These are phyloP conservation scores for Embiotoca jacksoni DNA, from an alignment of 2,113 vertebrate genomes.

Conservation along the genomic window DNA sequence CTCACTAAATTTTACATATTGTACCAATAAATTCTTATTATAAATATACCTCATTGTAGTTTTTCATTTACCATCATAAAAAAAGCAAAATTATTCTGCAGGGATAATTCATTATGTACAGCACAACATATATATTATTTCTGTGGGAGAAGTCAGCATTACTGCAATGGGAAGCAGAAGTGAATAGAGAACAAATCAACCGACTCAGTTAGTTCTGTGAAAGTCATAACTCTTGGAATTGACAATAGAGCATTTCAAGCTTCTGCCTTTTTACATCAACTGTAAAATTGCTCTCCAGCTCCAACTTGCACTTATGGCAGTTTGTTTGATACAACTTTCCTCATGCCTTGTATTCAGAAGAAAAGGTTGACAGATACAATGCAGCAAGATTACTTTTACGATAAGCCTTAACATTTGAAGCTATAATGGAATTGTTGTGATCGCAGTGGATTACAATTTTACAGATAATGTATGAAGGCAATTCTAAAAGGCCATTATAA, in stretches of 20 bases:
- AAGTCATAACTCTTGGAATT: neutral
- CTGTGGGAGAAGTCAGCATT: neutral
- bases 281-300: constrained; percentile 1
- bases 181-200: neutral
- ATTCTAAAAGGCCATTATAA: neutral
- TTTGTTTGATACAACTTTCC: neutral
- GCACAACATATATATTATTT: no score
- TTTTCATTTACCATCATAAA: neutral
- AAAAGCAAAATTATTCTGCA: neutral
- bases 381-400: neutral
- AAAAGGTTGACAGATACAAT: constrained; percentile 11
- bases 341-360: neutral
- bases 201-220: neutral
- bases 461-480: neutral
- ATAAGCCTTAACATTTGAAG: neutral
- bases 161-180: neutral
- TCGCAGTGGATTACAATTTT: neutral
- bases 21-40: neutral
- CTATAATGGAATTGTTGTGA: neutral
- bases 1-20: neutral
- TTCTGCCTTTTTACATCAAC: neutral
- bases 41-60: neutral
- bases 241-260: constrained; percentile 1
- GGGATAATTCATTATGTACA: neutral
- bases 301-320: neutral